phyloP scores from a whole-genome alignment of 2,888 invertebrate species.

The Dromius quadrimaculatus region DNA sequence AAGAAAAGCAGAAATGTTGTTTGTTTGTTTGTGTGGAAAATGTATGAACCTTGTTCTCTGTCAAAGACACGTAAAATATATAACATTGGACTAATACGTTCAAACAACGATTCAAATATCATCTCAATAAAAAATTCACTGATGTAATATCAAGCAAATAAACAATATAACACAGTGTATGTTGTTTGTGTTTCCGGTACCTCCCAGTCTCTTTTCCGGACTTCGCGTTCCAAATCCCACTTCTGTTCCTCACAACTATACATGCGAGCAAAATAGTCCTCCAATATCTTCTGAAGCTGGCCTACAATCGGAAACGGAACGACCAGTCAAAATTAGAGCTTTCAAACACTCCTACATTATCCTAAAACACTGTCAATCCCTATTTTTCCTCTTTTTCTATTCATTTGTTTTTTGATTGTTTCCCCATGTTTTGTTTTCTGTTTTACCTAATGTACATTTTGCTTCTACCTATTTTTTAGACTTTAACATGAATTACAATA shows the following conservation, averaged over 20 bases:
- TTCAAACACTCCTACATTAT: slow-evolving; percentile 6
- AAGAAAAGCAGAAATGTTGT: slow-evolving; percentile 6
- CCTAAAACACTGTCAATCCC: neutral
- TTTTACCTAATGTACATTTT: neutral
- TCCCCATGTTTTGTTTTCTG: slow-evolving; percentile 1
- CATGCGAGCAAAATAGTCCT: slow-evolving; percentile 97
- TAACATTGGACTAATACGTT: slow-evolving; percentile 10
- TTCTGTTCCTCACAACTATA: slow-evolving; percentile 98
- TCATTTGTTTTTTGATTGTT: neutral
- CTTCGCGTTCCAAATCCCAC: slow-evolving; percentile 99
- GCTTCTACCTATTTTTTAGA: no score
- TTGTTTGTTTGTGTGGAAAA: neutral
- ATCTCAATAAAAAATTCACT: no score
- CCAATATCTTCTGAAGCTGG: slow-evolving; percentile 91
- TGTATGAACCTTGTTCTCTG: slow-evolving; percentile 38
- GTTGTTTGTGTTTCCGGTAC: slow-evolving; percentile 71
- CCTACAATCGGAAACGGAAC: slow-evolving; percentile 75
- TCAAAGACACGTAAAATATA: slow-evolving; percentile 49
- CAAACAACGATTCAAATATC: slow-evolving; percentile 2
- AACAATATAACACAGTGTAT: slow-evolving; percentile 56
- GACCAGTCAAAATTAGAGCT: slow-evolving; percentile 61
- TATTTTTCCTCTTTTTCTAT: neutral
- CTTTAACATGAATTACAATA: no score
- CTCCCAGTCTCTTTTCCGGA: slow-evolving; percentile 99
- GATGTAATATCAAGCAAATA: slow-evolving; percentile 31